Evolutionary conservation across 2,113 vertebrate species (phyloP).

Genomic region (Hemiscyllium ocellatum): DNA sequence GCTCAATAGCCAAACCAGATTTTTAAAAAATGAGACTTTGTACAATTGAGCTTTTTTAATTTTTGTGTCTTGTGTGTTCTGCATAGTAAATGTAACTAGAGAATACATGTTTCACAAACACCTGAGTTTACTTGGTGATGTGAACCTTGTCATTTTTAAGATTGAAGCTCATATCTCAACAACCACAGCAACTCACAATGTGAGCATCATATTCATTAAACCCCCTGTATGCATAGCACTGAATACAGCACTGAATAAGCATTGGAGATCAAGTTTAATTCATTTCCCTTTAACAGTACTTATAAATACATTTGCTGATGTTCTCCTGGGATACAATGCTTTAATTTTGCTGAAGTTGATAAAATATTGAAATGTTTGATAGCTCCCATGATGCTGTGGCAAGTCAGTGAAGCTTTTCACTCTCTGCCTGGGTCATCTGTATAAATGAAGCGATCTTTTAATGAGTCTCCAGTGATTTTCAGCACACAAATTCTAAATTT

Average conservation of each 20-base stretch:
- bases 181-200: neutral
- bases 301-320: neutral
- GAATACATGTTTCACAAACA: neutral
- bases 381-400: neutral
- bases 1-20: neutral
- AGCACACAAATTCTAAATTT: neutral
- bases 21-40: neutral
- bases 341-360: conserved; percentile 35
- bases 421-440: neutral
- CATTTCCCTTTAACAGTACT: conserved; percentile 12
- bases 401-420: neutral
- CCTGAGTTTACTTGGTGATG: neutral
- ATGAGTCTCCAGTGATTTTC: conserved; percentile 26
- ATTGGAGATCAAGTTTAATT: conserved; percentile 14
- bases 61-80: neutral
- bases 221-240: neutral
- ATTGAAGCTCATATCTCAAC: neutral
- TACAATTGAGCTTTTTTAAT: too few relatives aligned
- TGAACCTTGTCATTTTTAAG: conserved; percentile 1
- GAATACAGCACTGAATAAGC: neutral
- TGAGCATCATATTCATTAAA: neutral
- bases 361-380: neutral
- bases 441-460: conserved; percentile 26
- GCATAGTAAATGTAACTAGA: neutral
- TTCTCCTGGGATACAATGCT: conserved; percentile 13